These are phyloP conservation scores for Chrysomela aeneicollis DNA, from an alignment of 2,888 invertebrate genomes.

Conservation along the genomic window DNA sequence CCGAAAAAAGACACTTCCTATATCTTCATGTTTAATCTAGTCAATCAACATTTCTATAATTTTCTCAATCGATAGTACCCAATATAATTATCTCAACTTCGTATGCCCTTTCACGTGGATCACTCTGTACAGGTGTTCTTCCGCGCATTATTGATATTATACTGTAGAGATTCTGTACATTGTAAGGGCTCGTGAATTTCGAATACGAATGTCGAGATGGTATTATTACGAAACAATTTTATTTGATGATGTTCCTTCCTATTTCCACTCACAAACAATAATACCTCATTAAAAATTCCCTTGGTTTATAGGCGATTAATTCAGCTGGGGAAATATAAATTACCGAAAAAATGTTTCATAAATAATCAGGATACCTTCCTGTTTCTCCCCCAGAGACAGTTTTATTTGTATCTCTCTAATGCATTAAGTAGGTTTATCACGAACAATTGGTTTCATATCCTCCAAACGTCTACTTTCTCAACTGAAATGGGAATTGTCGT, in stretches of 20 bases:
- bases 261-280: background rate
- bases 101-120: too few species aligned
- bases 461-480: too few species aligned
- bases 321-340: background rate
- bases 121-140: too few species aligned
- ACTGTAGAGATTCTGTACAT: too few species aligned
- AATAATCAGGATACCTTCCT: background rate
- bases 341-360: slow-evolving; percentile 3
- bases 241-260: background rate
- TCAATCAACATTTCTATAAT: too few species aligned
- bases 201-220: background rate
- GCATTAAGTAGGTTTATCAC: slow-evolving; percentile 7
- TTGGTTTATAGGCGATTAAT: slow-evolving; percentile 1
- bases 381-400: background rate
- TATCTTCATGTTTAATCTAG: too few species aligned
- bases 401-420: background rate
- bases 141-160: too few species aligned
- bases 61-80: too few species aligned
- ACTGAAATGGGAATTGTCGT: background rate
- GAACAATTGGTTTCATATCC: background rate
- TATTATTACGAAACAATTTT: background rate
- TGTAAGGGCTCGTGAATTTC: background rate
- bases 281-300: background rate
- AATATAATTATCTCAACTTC: too few species aligned
- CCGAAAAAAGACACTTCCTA: too few species aligned